Percentiles rank a stretch among this genome's conserved stretches.
phyloP scores from a whole-genome alignment of 2,888 invertebrate genomes.

The Nesidiocoris tenuis region DNA sequence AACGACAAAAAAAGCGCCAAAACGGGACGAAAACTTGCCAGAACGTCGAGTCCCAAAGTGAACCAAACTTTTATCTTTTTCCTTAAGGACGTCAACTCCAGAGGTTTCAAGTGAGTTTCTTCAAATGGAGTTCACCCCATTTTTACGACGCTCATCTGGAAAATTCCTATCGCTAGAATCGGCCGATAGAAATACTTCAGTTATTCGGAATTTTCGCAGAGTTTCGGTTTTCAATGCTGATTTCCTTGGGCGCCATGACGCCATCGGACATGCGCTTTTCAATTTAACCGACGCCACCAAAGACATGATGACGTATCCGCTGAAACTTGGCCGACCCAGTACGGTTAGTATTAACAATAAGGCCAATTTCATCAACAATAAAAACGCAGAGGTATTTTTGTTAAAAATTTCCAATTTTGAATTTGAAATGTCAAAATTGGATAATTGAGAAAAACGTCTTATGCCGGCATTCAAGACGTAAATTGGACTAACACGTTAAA shows the following conservation, averaged over 20 bases:
- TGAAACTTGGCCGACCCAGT: constrained; percentile 25
- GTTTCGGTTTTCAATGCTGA: constrained; percentile 53
- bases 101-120: constrained; percentile 50
- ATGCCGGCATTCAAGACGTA: no score
- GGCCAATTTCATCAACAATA: no score
- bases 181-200: no score
- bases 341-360: constrained; percentile 47
- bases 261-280: constrained; percentile 53
- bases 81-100: constrained; percentile 50
- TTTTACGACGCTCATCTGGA: no score
- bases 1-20: constrained; percentile 50
- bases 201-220: no score
- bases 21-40: constrained; percentile 48
- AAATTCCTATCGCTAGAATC: no score
- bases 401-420: neutral
- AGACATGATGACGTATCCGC: constrained; percentile 23
- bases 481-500: no score
- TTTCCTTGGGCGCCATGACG: constrained; percentile 52
- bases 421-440: no score
- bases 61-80: constrained; percentile 52
- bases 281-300: constrained; percentile 33
- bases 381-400: neutral
- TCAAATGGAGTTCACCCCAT: no score
- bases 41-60: constrained; percentile 50
- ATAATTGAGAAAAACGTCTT: no score